Evolutionary conservation across 2,797 vertebrate genomes (phyloP), one percentile per base, ranked within the genome.

Genomic region (Silurus aristotelis): DNA sequence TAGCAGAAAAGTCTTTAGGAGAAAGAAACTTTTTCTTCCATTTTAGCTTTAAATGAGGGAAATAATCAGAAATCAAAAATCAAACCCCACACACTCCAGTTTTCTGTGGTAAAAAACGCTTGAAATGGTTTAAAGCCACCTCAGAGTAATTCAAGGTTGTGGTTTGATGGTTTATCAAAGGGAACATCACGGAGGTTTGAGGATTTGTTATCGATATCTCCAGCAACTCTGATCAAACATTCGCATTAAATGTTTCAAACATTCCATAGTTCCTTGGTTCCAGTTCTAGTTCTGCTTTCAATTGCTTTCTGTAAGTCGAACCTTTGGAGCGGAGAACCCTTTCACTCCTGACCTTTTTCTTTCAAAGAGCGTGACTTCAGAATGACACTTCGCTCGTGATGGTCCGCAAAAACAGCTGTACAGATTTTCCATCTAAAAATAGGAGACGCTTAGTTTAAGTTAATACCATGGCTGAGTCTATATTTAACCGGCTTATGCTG

Each of bases 371-470:
- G 19, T 15, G 52, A 80, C 55, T 10, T 71, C 70, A 85, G 31
- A 64, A 27, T 80, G 63, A 31, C 87, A 46, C 79, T 70, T 52
- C 5, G 1, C 17, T 9, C 22, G 12, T 80, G 63, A 52, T 19
- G 31, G 85, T 27, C 86, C 3, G n/a, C 58, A 22, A 46, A 80
- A 89, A 92, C 91, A 88, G 89, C 89, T 91, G 89, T 88, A 88
- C 78, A 87, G 87, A 87, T 88, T 89, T 88, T 73, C 58, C 3
- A 15, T 52, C 88, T 90, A 89, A 88, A 87, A 88, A 91, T 91
- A 92, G 85, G 48, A 27, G 52, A 67, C 68, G 68, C 76, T 87
- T 87, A 82, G 85, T 88, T 89, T 92, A 89, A 86, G 87, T 90
- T 89, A 87, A 90, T 89, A 75, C 85, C 81, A 86, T 76, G 55